phyloP scores from a whole-genome alignment of 2,797 vertebrate genomes.

The Cheirogaleus major region DNA sequence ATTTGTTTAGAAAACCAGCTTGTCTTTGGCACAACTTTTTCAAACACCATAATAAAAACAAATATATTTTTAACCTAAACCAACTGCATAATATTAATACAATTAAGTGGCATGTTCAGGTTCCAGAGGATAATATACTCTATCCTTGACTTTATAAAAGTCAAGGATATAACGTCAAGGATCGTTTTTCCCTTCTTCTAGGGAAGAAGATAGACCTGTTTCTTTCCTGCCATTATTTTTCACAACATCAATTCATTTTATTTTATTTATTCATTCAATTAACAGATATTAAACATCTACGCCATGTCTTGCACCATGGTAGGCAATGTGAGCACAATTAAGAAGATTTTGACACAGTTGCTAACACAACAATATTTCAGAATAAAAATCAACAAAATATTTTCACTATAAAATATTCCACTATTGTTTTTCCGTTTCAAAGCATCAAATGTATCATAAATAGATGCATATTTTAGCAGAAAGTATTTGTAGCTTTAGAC shows the following conservation, averaged over 20 bases:
- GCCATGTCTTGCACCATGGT: neutral
- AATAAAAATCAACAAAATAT: neutral
- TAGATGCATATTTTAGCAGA: neutral
- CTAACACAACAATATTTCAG: neutral
- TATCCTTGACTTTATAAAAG: neutral
- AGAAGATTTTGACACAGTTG: neutral
- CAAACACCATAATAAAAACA: conserved; percentile 11
- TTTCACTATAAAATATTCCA: neutral
- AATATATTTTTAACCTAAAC: neutral
- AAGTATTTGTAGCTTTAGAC: neutral
- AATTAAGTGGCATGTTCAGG: neutral
- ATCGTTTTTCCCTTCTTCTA: neutral
- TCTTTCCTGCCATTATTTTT: neutral
- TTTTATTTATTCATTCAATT: neutral
- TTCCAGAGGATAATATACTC: neutral
- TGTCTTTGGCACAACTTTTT: conserved; percentile 2
- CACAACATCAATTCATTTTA: neutral
- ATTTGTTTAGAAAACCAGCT: conserved; percentile 4
- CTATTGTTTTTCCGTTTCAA: neutral
- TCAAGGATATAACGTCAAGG: no score
- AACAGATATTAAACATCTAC: neutral
- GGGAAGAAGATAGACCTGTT: neutral
- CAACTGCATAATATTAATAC: neutral
- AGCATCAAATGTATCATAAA: neutral
- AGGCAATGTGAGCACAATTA: neutral